A percentile compares a stretch with the other conserved stretches of the same genome.
Evolutionary conservation across 2,113 vertebrate species (phyloP).

Genomic region (Lucifuga dentata): DNA sequence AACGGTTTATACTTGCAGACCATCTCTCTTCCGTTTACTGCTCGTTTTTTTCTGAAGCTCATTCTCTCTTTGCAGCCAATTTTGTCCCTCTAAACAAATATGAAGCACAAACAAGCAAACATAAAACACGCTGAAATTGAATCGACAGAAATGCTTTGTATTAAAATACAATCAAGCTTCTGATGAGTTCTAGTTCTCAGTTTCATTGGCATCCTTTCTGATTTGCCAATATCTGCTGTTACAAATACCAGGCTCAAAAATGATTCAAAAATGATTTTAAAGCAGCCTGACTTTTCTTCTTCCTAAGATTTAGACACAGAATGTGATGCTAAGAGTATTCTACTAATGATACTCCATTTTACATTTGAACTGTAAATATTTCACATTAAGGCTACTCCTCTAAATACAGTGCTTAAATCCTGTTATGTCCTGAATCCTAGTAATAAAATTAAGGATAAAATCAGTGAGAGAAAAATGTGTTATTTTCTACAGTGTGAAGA

Average conservation of each 20-base stretch:
- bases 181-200: conserved; percentile 59
- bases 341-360: conserved; percentile 58
- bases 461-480: conserved; percentile 44
- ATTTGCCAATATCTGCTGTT: conserved; percentile 40
- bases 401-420: conserved; percentile 66
- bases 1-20: conserved; percentile 48
- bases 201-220: conserved; percentile 37
- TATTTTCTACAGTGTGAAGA: conserved; percentile 62
- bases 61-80: conserved; percentile 55
- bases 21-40: conserved; percentile 30
- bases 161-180: conserved; percentile 64
- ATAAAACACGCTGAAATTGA: conserved; percentile 50
- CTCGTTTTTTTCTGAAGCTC: conserved; percentile 29
- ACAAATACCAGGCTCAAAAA: conserved; percentile 39
- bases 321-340: conserved; percentile 76
- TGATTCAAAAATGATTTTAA: conserved; percentile 33
- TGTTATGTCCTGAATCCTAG: conserved; percentile 51
- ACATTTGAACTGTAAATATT: conserved; percentile 56
- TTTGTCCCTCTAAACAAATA: conserved; percentile 46
- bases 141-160: conserved; percentile 60
- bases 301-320: conserved; percentile 46
- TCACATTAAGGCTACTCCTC: conserved; percentile 60
- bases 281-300: conserved; percentile 35
- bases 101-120: no score
- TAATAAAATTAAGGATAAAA: conserved; percentile 74